These are phyloP conservation scores for Channa maculata DNA, from an alignment of 2,113 vertebrate genomes.

Conservation along the genomic window DNA sequence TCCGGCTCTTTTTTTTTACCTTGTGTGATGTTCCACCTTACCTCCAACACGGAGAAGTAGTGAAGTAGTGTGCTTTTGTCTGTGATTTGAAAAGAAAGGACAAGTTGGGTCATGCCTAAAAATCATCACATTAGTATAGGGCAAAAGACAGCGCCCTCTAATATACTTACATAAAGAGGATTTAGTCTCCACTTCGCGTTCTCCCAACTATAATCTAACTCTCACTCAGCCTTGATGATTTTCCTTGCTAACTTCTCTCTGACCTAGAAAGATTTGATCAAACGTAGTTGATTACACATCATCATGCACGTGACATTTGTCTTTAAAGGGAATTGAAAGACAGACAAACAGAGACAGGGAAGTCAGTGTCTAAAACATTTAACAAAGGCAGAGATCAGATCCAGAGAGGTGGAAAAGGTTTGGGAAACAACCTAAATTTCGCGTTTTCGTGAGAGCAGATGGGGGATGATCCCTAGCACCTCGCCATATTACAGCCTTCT, in stretches of 20 bases:
- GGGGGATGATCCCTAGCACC: conserved; percentile 37
- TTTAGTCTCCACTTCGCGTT: conserved; percentile 46
- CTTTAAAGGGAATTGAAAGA: too few species aligned
- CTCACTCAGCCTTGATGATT: conserved; percentile 36
- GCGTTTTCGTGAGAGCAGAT: background rate
- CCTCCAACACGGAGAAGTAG: too few species aligned
- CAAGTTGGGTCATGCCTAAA: conserved; percentile 6
- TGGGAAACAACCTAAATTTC: conserved; percentile 40
- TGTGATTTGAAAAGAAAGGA: conserved; percentile 5
- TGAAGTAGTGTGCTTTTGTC: background rate
- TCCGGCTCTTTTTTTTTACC: too few species aligned
- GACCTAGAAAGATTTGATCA: conserved; percentile 17
- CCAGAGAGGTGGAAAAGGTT: background rate
- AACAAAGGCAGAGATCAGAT: too few species aligned
- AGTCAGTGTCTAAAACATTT: too few species aligned
- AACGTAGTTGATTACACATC: conserved; percentile 9
- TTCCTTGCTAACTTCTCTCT: conserved; percentile 11
- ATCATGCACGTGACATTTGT: background rate
- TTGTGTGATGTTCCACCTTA: too few species aligned
- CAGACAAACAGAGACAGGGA: too few species aligned
- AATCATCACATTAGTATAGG: conserved; percentile 49
- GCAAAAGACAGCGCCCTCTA: conserved; percentile 38
- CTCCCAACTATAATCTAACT: conserved; percentile 39
- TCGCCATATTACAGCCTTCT: conserved; percentile 35
- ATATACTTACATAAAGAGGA: conserved; percentile 71